A percentile compares a stretch with the other conserved stretches of the same genome.
Conservation (phyloP, 1,140 invertebrate genomes). For the Monomorium pharaonis region DNA sequence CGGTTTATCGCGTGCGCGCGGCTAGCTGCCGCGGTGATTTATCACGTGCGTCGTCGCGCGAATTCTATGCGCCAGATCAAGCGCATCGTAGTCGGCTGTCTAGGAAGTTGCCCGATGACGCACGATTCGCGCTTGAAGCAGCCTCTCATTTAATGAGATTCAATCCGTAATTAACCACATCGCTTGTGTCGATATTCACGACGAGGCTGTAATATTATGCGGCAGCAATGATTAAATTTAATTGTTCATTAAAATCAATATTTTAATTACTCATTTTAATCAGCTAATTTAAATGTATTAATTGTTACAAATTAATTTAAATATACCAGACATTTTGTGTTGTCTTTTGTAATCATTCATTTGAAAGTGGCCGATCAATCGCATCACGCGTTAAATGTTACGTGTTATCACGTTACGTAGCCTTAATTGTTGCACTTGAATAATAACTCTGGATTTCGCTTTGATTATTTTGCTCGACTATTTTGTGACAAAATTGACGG, state of each 20-base stretch:
- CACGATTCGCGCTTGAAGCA: slow-evolving; percentile 6
- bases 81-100: slow-evolving; percentile 24
- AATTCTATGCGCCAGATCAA: slow-evolving; percentile 55
- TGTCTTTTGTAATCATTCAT: not conserved
- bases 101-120: slow-evolving; percentile 37
- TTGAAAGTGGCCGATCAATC: not conserved
- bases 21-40: slow-evolving; percentile 66
- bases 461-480: not conserved
- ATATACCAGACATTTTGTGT: not conserved
- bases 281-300: not conserved
- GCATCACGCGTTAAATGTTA: not conserved
- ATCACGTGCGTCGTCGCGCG: slow-evolving; percentile 61
- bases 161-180: slow-evolving; percentile 41
- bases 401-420: not conserved
- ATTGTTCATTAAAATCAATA: not conserved
- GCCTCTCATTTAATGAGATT: slow-evolving; percentile 29
- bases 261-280: slow-evolving; percentile 6
- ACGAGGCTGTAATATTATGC: not conserved
- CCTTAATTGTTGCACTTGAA: not conserved
- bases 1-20: slow-evolving; percentile 64
- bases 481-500: not conserved
- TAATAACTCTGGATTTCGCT: not conserved
- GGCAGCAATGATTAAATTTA: not conserved
- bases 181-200: slow-evolving; percentile 1
- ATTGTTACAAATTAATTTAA: not conserved